Evolutionary conservation across 2,113 vertebrate species (phyloP).

Genomic region (Sturnus vulgaris): DNA sequence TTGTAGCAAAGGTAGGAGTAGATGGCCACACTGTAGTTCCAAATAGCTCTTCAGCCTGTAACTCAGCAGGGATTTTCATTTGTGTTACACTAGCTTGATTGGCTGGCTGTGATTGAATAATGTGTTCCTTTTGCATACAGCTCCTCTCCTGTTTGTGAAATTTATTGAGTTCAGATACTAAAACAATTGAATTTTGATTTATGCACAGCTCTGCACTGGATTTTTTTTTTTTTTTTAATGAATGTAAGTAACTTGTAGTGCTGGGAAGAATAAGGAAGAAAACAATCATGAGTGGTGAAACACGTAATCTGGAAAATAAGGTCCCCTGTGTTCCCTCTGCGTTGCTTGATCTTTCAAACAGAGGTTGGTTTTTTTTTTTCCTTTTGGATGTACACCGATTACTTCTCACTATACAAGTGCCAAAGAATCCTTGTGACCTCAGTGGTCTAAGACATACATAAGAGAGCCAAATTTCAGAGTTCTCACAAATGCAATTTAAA

Average conservation of each 20-base stretch:
- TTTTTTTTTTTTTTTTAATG: background rate
- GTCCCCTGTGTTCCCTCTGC: background rate
- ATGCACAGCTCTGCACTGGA: background rate
- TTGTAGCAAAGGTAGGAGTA: conserved; percentile 9
- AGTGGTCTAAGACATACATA: background rate
- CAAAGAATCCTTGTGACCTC: background rate
- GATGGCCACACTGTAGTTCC: background rate
- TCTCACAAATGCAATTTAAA: background rate
- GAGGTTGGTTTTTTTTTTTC: background rate
- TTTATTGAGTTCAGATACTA: background rate
- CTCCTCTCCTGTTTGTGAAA: background rate
- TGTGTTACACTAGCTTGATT: background rate
- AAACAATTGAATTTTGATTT: conserved; percentile 43
- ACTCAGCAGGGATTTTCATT: conserved; percentile 22
- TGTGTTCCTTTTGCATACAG: conserved; percentile 1
- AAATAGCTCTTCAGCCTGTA: conserved; percentile 3
- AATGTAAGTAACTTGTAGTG: background rate
- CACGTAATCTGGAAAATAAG: background rate
- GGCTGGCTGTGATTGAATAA: conserved; percentile 10
- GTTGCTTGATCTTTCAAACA: background rate
- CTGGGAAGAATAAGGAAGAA: background rate
- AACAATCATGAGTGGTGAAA: background rate
- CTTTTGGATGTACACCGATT: background rate
- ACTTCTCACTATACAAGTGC: background rate
- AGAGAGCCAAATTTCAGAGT: background rate